These are phyloP conservation scores for Rhagoletis zephyria DNA, from an alignment of 1,140 invertebrate genomes.

Conservation along the genomic window DNA sequence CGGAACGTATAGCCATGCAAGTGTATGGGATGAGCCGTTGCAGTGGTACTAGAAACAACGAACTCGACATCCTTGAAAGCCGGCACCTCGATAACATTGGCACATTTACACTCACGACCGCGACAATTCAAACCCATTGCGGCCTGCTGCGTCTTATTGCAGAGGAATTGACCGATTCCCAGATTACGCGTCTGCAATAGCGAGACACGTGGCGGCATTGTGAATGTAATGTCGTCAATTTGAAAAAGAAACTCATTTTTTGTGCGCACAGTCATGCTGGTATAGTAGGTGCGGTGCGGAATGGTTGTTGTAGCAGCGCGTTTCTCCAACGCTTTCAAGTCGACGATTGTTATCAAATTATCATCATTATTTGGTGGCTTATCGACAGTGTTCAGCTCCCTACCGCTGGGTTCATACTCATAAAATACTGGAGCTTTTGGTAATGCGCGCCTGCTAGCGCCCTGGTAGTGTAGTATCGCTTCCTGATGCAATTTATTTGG, in stretches of 20 bases:
- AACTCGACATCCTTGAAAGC: conserved; percentile 68
- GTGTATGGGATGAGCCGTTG: conserved; percentile 68
- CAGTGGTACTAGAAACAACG: conserved; percentile 65
- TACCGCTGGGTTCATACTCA: conserved; percentile 64
- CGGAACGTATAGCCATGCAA: conserved; percentile 70
- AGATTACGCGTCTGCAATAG: conserved; percentile 69
- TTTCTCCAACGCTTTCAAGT: conserved; percentile 58
- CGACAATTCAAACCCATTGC: conserved; percentile 66
- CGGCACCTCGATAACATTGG: conserved; percentile 70
- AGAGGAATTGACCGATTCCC: conserved; percentile 66
- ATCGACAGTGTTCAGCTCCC: conserved; percentile 64
- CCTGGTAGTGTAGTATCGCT: conserved; percentile 67
- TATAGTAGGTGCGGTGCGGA: conserved; percentile 63
- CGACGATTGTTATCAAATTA: conserved; percentile 62
- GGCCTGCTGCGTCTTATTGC: conserved; percentile 66
- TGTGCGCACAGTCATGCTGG: conserved; percentile 65
- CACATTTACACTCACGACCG: conserved; percentile 65
- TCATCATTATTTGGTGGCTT: conserved; percentile 57
- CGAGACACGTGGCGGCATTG: conserved; percentile 68
- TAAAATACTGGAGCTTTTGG: conserved; percentile 62
- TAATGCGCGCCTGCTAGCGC: conserved; percentile 59
- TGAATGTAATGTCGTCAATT: conserved; percentile 70
- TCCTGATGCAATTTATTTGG: conserved; percentile 68
- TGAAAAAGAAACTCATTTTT: conserved; percentile 66
- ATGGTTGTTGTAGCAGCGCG: conserved; percentile 56